phyloP scores from a whole-genome alignment of 2,797 vertebrate species.

The Scarus forsteni region DNA sequence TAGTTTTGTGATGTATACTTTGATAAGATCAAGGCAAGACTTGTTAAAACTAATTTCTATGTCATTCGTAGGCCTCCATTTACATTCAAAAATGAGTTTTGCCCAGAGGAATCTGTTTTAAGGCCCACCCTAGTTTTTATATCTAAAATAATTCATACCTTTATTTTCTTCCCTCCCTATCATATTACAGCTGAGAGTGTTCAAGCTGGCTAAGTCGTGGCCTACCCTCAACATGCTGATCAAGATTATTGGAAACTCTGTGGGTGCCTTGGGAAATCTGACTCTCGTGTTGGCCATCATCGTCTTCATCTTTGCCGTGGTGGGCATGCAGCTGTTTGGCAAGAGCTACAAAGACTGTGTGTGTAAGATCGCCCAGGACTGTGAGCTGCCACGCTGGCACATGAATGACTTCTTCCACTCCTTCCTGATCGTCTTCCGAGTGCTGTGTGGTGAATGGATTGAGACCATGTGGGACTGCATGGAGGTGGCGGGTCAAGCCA shows the following conservation, averaged over 20 bases:
- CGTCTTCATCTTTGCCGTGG: slow-evolving; percentile 99
- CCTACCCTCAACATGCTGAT: slow-evolving; percentile 99
- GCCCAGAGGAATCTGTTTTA: too few relatives aligned
- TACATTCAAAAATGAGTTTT: too few relatives aligned
- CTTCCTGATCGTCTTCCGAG: slow-evolving; percentile 98
- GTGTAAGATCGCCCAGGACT: slow-evolving; percentile 93
- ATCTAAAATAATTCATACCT: too few relatives aligned
- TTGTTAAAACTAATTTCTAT: too few relatives aligned
- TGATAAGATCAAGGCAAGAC: too few relatives aligned
- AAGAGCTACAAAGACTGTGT: slow-evolving; percentile 99
- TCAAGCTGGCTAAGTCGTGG: slow-evolving; percentile 99
- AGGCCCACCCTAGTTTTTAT: too few relatives aligned
- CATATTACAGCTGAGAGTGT: slow-evolving; percentile 92
- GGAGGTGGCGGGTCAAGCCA: slow-evolving; percentile 97
- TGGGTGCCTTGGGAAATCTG: slow-evolving; percentile 97
- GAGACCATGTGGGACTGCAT: slow-evolving; percentile 99
- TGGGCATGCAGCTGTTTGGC: slow-evolving; percentile 99
- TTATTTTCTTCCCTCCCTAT: slow-evolving; percentile 16
- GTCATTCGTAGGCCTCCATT: too few relatives aligned
- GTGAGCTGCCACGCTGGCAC: slow-evolving; percentile 97
- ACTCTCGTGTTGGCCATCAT: slow-evolving; percentile 99
- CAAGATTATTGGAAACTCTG: slow-evolving; percentile 99
- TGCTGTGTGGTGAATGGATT: slow-evolving; percentile 98
- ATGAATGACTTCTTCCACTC: slow-evolving; percentile 99
- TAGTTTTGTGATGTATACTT: too few relatives aligned